phyloP scores from a whole-genome alignment of 1,140 invertebrate genomes.

The Orchesella cincta region DNA sequence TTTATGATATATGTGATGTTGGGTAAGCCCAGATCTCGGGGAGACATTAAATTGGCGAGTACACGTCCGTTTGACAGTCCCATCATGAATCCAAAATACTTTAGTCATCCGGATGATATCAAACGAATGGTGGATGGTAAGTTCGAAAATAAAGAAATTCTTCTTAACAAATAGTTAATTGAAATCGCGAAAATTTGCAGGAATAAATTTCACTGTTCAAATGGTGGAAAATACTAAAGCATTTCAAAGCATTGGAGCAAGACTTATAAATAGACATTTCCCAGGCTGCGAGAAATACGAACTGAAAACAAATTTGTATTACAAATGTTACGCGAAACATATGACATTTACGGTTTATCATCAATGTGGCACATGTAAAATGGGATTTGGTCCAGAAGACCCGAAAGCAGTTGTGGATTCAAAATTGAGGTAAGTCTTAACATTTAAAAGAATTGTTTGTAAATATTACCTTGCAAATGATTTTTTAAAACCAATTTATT shows the following conservation, averaged over 20 bases:
- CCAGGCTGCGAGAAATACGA: constrained; percentile 67
- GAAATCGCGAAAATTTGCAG: no score
- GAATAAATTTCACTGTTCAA: constrained; percentile 51
- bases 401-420: constrained; percentile 63
- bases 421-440: constrained; percentile 55
- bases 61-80: constrained; percentile 66
- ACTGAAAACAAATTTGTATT: constrained; percentile 70
- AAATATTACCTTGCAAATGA: no score
- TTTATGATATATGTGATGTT: constrained; percentile 31
- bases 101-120: constrained; percentile 65
- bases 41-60: constrained; percentile 65
- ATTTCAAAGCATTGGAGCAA: constrained; percentile 63
- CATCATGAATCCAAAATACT: constrained; percentile 75
- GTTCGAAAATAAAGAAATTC: no score
- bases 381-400: constrained; percentile 71
- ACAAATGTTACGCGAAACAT: constrained; percentile 68
- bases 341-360: constrained; percentile 76
- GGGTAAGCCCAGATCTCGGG: constrained; percentile 65
- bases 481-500: neutral
- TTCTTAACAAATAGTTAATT: no score
- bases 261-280: constrained; percentile 64
- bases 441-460: no score
- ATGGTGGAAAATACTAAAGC: constrained; percentile 59
- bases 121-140: constrained; percentile 62
- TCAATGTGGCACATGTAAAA: constrained; percentile 78